Conservation (phyloP, 2,113 vertebrate species). For the Strigops habroptila region DNA sequence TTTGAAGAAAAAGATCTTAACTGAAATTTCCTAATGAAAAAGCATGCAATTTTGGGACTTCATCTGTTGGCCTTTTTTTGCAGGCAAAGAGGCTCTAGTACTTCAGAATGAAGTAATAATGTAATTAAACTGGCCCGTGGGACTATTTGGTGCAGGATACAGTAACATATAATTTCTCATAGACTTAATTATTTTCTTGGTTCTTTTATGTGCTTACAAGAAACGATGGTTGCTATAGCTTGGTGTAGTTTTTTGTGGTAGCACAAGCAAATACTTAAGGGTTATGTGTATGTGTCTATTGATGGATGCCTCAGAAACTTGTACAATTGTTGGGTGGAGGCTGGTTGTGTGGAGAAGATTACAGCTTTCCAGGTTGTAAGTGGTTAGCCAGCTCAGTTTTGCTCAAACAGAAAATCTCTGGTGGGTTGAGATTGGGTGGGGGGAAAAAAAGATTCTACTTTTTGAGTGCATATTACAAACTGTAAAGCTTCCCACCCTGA, state of each 20-base stretch:
- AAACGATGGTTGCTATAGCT: background rate
- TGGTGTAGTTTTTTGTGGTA: background rate
- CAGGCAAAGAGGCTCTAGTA: background rate
- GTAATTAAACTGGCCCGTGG: background rate
- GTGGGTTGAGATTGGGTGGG: background rate
- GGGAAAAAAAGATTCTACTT: background rate
- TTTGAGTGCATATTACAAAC: background rate
- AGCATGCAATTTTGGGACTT: background rate
- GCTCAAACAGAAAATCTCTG: background rate
- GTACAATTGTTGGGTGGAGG: background rate
- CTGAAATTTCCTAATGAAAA: background rate
- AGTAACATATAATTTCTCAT: background rate
- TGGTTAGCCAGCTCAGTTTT: background rate
- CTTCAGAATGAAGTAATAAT: background rate
- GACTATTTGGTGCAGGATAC: background rate
- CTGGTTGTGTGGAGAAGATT: background rate
- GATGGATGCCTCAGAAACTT: background rate
- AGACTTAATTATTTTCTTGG: background rate
- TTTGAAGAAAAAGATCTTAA: background rate
- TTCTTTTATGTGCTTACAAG: background rate
- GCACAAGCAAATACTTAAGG: background rate
- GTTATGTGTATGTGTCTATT: background rate
- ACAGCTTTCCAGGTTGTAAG: background rate
- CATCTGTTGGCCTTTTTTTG: background rate
- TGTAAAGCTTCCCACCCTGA: background rate